Evolutionary conservation across 2,888 invertebrate genomes (phyloP).

Genomic region (Trichopoda pennipes): DNA sequence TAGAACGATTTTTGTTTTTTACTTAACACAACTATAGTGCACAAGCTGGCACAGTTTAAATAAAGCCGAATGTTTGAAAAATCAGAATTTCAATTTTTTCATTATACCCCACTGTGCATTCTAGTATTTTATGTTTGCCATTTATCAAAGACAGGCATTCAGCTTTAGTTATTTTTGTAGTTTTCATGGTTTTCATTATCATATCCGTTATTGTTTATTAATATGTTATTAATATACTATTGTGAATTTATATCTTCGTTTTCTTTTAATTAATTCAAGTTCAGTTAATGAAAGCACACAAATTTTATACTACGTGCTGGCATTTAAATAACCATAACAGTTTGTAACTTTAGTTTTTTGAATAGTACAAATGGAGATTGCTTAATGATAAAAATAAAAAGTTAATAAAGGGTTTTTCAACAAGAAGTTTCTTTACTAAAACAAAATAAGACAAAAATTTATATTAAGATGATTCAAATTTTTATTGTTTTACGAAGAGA

Average conservation of each 20-base stretch:
- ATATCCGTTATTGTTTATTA: slow-evolving; percentile 59
- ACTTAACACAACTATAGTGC: too few relatives aligned
- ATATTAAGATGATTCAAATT: too few relatives aligned
- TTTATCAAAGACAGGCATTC: not conserved
- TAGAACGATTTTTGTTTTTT: too few relatives aligned
- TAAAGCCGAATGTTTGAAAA: too few relatives aligned
- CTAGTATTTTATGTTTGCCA: slow-evolving; percentile 9
- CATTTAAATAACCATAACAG: slow-evolving; percentile 4
- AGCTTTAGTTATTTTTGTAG: not conserved
- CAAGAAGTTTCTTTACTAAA: too few relatives aligned
- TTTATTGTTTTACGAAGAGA: too few relatives aligned
- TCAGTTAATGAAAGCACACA: slow-evolving; percentile 32
- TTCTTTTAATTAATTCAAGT: not conserved
- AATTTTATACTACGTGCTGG: slow-evolving; percentile 14
- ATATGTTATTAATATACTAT: slow-evolving; percentile 52
- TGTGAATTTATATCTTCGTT: slow-evolving; percentile 2
- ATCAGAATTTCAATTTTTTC: slow-evolving; percentile 18
- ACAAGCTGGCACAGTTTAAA: too few relatives aligned
- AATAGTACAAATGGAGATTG: too few relatives aligned
- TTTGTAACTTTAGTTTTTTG: slow-evolving; percentile 36
- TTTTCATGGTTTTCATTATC: slow-evolving; percentile 30
- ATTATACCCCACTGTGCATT: too few relatives aligned
- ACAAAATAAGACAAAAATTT: too few relatives aligned
- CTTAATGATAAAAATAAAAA: too few relatives aligned
- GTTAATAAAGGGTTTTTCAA: too few relatives aligned